These are phyloP conservation scores for Brenthis ino DNA, from an alignment of 2,888 invertebrate species.

Conservation along the genomic window DNA sequence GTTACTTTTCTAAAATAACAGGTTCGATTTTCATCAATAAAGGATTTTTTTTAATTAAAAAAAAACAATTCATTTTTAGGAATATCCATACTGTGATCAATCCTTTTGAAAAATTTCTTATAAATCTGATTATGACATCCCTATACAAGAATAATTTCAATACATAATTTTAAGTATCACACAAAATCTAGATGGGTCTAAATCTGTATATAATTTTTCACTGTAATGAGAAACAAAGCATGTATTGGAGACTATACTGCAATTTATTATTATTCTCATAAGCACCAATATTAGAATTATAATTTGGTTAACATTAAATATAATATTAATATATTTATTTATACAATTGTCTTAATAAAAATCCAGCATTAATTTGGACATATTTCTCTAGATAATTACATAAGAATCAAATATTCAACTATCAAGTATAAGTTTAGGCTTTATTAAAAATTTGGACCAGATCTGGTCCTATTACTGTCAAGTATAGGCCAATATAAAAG, in stretches of 20 bases:
- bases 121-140: too few species aligned
- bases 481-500: too few species aligned
- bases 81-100: too few species aligned
- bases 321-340: conserved; percentile 26
- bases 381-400: conserved; percentile 22
- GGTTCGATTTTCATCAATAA: too few species aligned
- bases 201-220: conserved; percentile 24
- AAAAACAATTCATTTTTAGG: too few species aligned
- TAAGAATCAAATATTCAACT: background rate
- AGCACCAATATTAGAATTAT: conserved; percentile 66
- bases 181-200: conserved; percentile 21
- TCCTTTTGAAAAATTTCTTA: too few species aligned
- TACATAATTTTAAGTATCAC: background rate
- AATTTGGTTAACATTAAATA: conserved; percentile 32
- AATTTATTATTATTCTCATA: conserved; percentile 56
- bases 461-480: background rate
- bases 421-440: background rate
- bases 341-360: conserved; percentile 27
- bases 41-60: too few species aligned
- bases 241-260: conserved; percentile 46
- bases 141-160: background rate
- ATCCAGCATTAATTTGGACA: conserved; percentile 15
- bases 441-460: background rate
- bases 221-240: conserved; percentile 35
- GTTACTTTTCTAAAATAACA: too few species aligned